A percentile compares a stretch with the other conserved stretches of the same genome.
phyloP scores from a whole-genome alignment of 2,113 vertebrate genomes.

The Oxygymnocypris stewartii region DNA sequence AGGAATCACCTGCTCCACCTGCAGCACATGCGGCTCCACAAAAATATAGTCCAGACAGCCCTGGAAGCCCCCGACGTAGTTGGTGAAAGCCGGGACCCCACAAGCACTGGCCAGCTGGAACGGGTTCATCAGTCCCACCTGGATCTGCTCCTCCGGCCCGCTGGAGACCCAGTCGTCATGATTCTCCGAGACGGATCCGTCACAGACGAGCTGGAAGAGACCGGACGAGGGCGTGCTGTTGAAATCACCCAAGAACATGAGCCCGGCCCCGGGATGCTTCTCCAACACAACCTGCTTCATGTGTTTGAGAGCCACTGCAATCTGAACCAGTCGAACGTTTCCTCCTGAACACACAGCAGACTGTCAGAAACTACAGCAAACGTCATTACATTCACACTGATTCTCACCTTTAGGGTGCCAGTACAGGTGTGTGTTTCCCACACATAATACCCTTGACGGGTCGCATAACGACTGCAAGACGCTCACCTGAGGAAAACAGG shows the following conservation, averaged over 20 bases:
- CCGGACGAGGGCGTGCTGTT: constrained; percentile 88
- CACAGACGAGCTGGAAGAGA: constrained; percentile 80
- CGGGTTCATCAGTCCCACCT: constrained; percentile 78
- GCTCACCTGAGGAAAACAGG: constrained; percentile 76
- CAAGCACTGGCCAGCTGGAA: constrained; percentile 87
- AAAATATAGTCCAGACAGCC: constrained; percentile 98
- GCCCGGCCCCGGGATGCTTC: constrained; percentile 76
- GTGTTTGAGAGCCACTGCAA: constrained; percentile 83
- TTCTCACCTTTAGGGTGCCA: constrained; percentile 93
- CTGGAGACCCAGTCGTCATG: constrained; percentile 90
- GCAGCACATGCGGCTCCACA: constrained; percentile 78
- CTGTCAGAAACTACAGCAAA: background rate
- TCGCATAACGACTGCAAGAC: constrained; percentile 83
- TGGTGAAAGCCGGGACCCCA: constrained; percentile 90
- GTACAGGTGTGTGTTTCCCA: constrained; percentile 96
- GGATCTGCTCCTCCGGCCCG: constrained; percentile 83
- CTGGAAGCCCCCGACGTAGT: constrained; percentile 95
- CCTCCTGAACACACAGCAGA: constrained; percentile 62
- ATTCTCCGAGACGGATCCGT: constrained; percentile 74
- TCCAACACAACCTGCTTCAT: constrained; percentile 78
- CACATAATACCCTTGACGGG: constrained; percentile 82
- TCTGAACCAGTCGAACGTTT: constrained; percentile 89
- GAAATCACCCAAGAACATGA: constrained; percentile 93
- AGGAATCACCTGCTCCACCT: constrained; percentile 93
- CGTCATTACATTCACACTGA: background rate